A percentile compares a stretch with the other conserved stretches of the same genome.
These are phyloP conservation scores for Trachelus tabidus DNA, from an alignment of 2,888 invertebrate species.

Conservation along the genomic window DNA sequence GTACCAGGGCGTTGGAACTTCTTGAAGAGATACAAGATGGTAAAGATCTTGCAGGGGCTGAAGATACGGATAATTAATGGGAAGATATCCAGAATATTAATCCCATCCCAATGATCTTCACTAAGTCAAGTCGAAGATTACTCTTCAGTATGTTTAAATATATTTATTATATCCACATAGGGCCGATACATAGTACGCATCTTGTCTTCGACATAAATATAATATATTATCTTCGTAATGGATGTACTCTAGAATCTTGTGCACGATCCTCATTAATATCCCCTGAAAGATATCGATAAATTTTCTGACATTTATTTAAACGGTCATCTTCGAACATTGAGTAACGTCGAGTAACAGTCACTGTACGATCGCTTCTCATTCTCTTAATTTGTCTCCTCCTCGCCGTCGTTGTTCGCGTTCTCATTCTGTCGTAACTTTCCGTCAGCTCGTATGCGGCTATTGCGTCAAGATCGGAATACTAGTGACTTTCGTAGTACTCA, in stretches of 20 bases:
- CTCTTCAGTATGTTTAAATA: conserved; percentile 38
- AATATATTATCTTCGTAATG: conserved; percentile 34
- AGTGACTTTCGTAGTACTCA: background rate
- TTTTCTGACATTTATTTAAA: background rate
- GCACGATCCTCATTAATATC: background rate
- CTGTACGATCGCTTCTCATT: background rate
- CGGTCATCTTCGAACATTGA: too few species aligned
- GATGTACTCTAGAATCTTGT: conserved; percentile 26
- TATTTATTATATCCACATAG: conserved; percentile 43
- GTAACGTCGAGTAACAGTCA: too few species aligned
- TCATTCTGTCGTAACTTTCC: too few species aligned
- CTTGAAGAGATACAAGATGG: background rate
- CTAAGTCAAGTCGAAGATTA: too few species aligned
- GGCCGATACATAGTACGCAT: conserved; percentile 37
- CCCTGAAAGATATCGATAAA: conserved; percentile 6
- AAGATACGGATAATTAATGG: background rate
- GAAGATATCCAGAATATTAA: background rate
- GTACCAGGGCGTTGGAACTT: background rate
- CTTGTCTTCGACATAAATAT: conserved; percentile 35
- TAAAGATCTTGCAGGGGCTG: background rate
- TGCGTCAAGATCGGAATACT: background rate
- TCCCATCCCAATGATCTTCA: too few species aligned
- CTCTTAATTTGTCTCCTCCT: background rate
- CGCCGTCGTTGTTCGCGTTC: too few species aligned
- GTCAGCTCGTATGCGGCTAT: too few species aligned